Percentiles rank a stretch among this genome's conserved stretches.
phyloP scores from a whole-genome alignment of 2,797 vertebrate genomes.

The Prunella strophiata region DNA sequence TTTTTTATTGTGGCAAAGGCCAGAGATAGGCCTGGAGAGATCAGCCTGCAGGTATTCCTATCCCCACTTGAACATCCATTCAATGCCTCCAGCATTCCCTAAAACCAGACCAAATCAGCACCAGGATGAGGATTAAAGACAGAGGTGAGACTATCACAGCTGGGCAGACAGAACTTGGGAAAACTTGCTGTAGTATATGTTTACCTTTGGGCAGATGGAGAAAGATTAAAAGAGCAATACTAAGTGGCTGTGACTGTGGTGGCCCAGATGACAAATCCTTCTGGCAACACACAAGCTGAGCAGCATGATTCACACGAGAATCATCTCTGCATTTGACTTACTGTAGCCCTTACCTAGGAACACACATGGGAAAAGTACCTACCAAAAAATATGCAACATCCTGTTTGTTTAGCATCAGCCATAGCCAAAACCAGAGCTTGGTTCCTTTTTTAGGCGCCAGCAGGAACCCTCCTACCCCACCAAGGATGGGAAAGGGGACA shows the following conservation, averaged over 20 bases:
- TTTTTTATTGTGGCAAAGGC: background rate
- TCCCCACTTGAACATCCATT: background rate
- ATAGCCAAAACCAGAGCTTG: background rate
- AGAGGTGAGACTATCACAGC: background rate
- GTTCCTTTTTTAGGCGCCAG: background rate
- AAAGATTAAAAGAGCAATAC: background rate
- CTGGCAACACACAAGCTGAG: background rate
- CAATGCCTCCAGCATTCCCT: background rate
- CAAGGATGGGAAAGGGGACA: accelerated
- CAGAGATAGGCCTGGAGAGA: background rate
- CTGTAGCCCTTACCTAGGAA: background rate
- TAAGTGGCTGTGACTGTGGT: background rate
- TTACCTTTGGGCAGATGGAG: background rate
- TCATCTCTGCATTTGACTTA: background rate
- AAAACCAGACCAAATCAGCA: background rate
- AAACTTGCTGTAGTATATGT: background rate
- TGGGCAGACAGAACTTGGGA: background rate
- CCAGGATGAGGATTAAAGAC: background rate
- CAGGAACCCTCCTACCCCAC: too few relatives aligned
- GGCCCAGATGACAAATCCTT: background rate
- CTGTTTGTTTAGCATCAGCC: background rate
- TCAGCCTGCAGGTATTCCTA: background rate
- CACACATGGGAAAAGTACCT: background rate
- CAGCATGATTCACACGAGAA: background rate
- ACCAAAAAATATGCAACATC: background rate